Evolutionary conservation across 2,113 vertebrate genomes (phyloP).

Genomic region (Azemiops feae): DNA sequence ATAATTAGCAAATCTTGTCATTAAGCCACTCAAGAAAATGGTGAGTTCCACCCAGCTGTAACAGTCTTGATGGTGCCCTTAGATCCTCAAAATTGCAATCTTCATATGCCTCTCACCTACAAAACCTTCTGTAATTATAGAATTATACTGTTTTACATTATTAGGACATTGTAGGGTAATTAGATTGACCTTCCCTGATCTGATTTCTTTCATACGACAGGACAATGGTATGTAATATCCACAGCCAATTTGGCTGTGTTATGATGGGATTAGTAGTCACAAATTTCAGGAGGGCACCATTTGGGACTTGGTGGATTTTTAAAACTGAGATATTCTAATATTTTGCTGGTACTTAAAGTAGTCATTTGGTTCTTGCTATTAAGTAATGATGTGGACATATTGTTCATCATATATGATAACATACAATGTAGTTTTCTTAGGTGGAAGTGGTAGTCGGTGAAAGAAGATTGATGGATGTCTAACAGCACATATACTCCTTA

Average conservation of each 20-base stretch:
- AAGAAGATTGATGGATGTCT: neutral
- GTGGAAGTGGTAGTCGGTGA: neutral
- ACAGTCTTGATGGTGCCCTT: neutral
- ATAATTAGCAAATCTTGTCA: neutral
- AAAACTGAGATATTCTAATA: neutral
- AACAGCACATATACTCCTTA: neutral
- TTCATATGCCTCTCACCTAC: neutral
- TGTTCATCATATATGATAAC: neutral
- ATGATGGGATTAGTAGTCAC: neutral
- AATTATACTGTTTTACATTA: neutral
- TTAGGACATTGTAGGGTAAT: neutral
- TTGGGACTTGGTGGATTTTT: neutral
- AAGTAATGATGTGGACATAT: neutral
- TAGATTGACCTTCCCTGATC: neutral
- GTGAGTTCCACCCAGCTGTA: neutral
- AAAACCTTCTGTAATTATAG: neutral
- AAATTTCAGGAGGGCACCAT: neutral
- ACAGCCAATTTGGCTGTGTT: neutral
- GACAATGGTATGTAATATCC: neutral
- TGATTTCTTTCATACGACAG: neutral
- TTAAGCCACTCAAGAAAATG: neutral
- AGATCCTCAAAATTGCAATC: neutral
- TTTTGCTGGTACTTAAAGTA: neutral
- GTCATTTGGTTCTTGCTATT: neutral
- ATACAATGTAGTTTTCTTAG: neutral